Evolutionary conservation across 2,797 vertebrate species (phyloP).

Genomic region (Myotis pilosus): DNA sequence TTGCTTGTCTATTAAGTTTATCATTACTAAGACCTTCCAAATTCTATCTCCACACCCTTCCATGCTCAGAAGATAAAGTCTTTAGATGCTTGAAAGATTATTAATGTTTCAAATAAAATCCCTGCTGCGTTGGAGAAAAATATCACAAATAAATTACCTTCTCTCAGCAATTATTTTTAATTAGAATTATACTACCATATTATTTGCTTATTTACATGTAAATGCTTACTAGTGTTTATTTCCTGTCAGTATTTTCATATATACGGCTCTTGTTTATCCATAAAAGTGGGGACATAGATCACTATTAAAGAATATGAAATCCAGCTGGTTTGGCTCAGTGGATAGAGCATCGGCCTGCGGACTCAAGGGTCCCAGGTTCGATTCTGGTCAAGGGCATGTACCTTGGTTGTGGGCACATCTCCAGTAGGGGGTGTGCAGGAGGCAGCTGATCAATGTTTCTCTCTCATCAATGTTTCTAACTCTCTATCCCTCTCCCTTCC

Average conservation of each 20-base stretch:
- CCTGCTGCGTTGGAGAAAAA: background rate
- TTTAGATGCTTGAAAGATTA: background rate
- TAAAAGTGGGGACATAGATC: background rate
- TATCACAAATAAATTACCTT: background rate
- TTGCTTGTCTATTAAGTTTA: background rate
- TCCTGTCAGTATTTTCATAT: background rate
- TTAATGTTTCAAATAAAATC: conserved; percentile 38
- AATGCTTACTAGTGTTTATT: background rate
- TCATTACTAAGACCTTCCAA: background rate
- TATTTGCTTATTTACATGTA: background rate
- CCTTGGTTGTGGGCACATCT: too few relatives aligned
- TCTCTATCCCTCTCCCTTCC: too few relatives aligned
- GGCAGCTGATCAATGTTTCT: too few relatives aligned
- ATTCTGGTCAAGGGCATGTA: too few relatives aligned
- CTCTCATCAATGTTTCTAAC: too few relatives aligned
- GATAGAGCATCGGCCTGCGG: too few relatives aligned
- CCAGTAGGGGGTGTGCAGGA: too few relatives aligned
- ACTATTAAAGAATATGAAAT: background rate
- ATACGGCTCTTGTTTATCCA: background rate
- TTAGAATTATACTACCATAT: background rate
- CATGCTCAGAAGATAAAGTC: background rate
- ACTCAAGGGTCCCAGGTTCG: too few relatives aligned
- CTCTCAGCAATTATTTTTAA: background rate
- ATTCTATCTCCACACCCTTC: background rate
- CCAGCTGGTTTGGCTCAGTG: background rate